Conservation (phyloP, 2,113 vertebrate species). For the Phasianus colchicus region DNA sequence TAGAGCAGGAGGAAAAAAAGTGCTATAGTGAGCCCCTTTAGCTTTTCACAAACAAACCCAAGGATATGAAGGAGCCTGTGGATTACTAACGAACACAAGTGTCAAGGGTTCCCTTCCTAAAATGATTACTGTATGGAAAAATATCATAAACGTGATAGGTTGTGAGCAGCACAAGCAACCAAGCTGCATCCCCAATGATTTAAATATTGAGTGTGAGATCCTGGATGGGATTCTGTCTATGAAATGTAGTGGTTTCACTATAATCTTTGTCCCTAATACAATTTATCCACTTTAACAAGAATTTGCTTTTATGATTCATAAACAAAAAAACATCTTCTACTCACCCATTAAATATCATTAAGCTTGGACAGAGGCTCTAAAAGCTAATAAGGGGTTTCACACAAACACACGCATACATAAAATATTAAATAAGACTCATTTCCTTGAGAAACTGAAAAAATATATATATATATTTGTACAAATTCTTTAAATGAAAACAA, state of each 20-base stretch:
- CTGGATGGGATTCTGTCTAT: not conserved
- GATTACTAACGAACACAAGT: not conserved
- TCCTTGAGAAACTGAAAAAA: not conserved
- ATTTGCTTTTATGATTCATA: not conserved
- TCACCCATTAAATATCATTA: not conserved
- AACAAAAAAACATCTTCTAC: not conserved
- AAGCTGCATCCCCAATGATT: not conserved
- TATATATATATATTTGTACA: not conserved
- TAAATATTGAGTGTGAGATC: not conserved
- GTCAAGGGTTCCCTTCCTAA: not conserved
- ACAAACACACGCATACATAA: rapidly evolving
- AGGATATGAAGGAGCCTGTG: not conserved
- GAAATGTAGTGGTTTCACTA: not conserved
- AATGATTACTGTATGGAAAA: not conserved
- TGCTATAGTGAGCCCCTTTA: not conserved
- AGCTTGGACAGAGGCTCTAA: not conserved
- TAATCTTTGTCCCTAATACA: not conserved
- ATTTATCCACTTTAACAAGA: not conserved
- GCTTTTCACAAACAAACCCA: not conserved
- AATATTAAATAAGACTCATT: not conserved
- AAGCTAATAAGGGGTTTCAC: not conserved
- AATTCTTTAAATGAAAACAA: not conserved
- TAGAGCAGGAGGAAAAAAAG: not conserved
- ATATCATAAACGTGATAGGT: not conserved
- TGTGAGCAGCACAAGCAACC: not conserved